These are phyloP conservation scores for Idaea straminata DNA, from an alignment of 2,888 invertebrate genomes.

Conservation along the genomic window DNA sequence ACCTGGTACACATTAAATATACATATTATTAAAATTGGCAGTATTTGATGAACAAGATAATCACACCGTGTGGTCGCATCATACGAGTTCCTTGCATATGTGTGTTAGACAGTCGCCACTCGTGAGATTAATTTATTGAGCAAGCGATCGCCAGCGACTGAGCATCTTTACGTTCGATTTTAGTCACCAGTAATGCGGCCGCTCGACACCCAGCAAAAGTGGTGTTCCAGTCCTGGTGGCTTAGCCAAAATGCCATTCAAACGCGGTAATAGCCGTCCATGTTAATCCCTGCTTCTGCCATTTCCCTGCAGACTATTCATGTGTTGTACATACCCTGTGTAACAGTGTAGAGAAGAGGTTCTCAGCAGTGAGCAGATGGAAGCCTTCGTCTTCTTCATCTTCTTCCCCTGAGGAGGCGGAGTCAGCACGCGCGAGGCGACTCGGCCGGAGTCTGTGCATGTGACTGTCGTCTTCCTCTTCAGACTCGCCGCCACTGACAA, in stretches of 20 bases:
- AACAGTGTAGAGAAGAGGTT: slow-evolving; percentile 93
- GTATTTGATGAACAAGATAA: neutral
- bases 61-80: neutral
- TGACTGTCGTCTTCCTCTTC: slow-evolving; percentile 85
- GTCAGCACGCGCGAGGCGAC: slow-evolving; percentile 86
- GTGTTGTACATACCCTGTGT: slow-evolving; percentile 82
- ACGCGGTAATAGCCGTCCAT: no score
- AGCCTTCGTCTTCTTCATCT: slow-evolving; percentile 93
- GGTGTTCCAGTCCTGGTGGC: no score
- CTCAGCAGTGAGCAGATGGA: slow-evolving; percentile 94
- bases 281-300: no score
- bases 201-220: no score
- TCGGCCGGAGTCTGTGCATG: slow-evolving; percentile 85
- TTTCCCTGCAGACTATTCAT: neutral
- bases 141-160: no score
- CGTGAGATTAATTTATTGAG: no score
- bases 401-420: slow-evolving; percentile 93
- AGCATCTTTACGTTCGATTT: no score
- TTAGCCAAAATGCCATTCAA: no score
- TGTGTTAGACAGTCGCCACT: no score
- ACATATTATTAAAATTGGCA: no score
- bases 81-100: neutral
- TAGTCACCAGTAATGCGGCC: no score
- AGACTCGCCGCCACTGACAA: slow-evolving; percentile 85
- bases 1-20: slow-evolving; percentile 72